Conservation (phyloP, 2,797 vertebrate species). For the Pangasius larnaudii region DNA sequence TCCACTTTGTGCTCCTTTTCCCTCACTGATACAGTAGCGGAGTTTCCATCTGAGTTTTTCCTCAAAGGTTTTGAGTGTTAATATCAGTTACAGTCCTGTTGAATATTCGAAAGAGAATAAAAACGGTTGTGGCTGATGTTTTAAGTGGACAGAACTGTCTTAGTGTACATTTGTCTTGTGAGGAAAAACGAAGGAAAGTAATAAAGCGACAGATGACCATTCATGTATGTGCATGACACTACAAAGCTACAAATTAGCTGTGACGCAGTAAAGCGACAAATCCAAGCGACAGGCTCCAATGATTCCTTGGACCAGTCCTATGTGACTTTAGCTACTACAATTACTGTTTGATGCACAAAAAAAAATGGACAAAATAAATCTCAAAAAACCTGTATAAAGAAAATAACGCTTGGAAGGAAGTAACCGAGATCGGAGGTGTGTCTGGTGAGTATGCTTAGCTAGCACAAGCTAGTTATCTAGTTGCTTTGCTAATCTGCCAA, state of each 20-base stretch:
- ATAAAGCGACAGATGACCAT: not conserved
- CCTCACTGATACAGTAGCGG: conserved; percentile 26
- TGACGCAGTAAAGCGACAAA: not conserved
- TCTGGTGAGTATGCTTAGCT: not conserved
- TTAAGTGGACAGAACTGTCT: not conserved
- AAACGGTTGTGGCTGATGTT: not conserved
- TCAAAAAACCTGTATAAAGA: not conserved
- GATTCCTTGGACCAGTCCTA: not conserved
- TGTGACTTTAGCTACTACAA: not conserved
- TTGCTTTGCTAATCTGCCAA: not conserved
- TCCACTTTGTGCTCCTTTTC: conserved; percentile 10
- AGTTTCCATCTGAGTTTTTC: not conserved
- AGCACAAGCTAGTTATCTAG: not conserved
- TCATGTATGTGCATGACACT: not conserved
- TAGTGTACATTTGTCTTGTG: not conserved
- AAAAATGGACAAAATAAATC: not conserved
- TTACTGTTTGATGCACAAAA: not conserved
- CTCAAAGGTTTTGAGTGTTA: not conserved
- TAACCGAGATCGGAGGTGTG: not conserved
- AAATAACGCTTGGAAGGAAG: not conserved
- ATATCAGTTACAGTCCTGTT: not conserved
- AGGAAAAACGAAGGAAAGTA: not conserved
- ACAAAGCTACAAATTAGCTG: not conserved
- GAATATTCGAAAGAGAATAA: not conserved
- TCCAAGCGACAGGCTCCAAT: not conserved